Evolutionary conservation across 2,797 vertebrate genomes (phyloP), one percentile per base, ranked within the genome.

Genomic region (Telmatherina bonti): DNA sequence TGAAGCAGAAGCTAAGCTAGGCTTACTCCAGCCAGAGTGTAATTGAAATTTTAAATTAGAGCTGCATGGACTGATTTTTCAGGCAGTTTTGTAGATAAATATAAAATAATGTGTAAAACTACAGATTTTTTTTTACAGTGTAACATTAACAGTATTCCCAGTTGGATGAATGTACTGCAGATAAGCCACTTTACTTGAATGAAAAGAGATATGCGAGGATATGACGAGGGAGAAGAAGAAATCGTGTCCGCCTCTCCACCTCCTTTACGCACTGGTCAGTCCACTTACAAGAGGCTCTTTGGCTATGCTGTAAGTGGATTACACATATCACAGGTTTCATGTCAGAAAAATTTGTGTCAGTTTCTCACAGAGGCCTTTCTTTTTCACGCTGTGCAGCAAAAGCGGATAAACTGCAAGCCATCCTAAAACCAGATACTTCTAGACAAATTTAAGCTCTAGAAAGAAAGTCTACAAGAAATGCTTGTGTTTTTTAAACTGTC

Each of bases 241-340:
- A 30, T 70, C 51, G 55, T 4, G 31, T 54, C 57, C 10, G 33
- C 33, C 64, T 57, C 22, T 41, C 58, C 51, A n/a, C 35, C 69
- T 60, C 67, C 52, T 70, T 49, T 24, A 74, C 70, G 62, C 22
- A n/a, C 62, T 49, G 79, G 84, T 79, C 79, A 82, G 78, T 20
- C 29, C 26, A 63, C 74, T 71, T 78, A 76, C 74, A 88, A 83
- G 77, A 87, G 82, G 77, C 81, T 86, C 62, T 75, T 76, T 18
- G n/a, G 85, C 67, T 74, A 71, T 67, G 80, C 83, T 90, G 70
- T 87, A 85, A 90, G 63, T 77, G 85, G 88, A 92, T 91, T 89
- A 92, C 86, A 89, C 81, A 88, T 86, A 85, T 91, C 85, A 62
- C 88, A 83, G 82, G 79, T 87, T 86, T 88, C 79, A 63, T 83